These are phyloP conservation scores for Trichacis sp. DNA, from an alignment of 2,888 invertebrate genomes.

Conservation along the genomic window DNA sequence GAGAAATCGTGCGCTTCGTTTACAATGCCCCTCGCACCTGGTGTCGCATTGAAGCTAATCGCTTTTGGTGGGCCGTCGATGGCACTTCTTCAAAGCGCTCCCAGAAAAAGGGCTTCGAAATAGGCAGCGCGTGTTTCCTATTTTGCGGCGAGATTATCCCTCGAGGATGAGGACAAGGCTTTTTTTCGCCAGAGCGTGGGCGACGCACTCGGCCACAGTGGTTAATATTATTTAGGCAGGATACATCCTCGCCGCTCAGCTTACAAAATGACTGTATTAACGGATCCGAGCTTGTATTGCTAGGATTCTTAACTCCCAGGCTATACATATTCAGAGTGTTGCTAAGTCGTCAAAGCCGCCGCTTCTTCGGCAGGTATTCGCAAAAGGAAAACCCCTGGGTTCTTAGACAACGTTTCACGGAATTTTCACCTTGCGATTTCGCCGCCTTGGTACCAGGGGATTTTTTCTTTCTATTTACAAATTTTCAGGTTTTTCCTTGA, in stretches of 20 bases:
- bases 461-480: conserved; percentile 14
- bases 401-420: conserved; percentile 25
- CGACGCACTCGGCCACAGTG: conserved; percentile 38
- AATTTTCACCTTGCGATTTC: conserved; percentile 13
- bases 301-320: conserved; percentile 6
- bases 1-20: conserved; percentile 30
- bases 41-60: conserved; percentile 48
- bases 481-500: no score
- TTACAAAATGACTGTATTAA: conserved; percentile 62
- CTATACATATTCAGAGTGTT: conserved; percentile 9
- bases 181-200: conserved; percentile 23
- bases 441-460: background rate
- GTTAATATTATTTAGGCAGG: conserved; percentile 61
- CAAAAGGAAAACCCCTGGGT: conserved; percentile 25
- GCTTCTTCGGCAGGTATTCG: conserved; percentile 16
- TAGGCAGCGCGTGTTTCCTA: conserved; percentile 59
- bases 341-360: conserved; percentile 37
- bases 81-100: conserved; percentile 39
- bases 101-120: conserved; percentile 50
- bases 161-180: conserved; percentile 28
- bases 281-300: conserved; percentile 45
- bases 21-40: conserved; percentile 52
- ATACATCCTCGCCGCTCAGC: conserved; percentile 55
- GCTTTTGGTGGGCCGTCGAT: conserved; percentile 48
- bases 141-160: conserved; percentile 55